These are phyloP conservation scores for Gambusia affinis DNA, from an alignment of 2,113 vertebrate species.

Conservation along the genomic window DNA sequence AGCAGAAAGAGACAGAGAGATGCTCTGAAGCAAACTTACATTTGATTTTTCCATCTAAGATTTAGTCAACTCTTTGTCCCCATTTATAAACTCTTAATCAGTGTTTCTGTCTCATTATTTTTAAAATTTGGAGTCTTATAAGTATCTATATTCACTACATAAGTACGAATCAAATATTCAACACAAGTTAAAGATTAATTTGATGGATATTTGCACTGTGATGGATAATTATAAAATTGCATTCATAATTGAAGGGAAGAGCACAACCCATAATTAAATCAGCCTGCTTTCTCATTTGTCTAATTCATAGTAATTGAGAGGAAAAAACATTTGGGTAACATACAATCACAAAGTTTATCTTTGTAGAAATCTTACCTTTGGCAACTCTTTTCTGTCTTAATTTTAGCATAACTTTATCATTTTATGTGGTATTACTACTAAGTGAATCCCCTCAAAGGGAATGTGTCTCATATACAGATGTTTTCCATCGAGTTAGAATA, in stretches of 20 bases:
- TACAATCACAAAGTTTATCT: neutral
- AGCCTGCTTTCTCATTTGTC: conserved; percentile 37
- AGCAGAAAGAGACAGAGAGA: neutral
- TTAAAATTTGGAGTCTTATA: neutral
- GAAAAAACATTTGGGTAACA: neutral
- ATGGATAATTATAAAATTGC: conserved; percentile 28
- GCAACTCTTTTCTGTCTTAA: neutral
- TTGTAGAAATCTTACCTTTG: neutral
- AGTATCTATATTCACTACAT: neutral
- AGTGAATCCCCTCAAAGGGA: too few species aligned
- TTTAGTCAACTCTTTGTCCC: conserved; percentile 1
- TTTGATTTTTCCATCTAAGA: conserved; percentile 10
- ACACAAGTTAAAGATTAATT: conserved; percentile 19
- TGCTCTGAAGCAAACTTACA: neutral
- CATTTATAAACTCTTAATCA: neutral
- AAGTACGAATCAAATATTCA: neutral
- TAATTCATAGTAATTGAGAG: conserved; percentile 42
- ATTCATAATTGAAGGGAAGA: conserved; percentile 34
- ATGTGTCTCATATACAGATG: too few species aligned
- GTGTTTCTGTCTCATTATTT: neutral
- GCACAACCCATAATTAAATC: conserved; percentile 41
- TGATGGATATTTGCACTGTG: conserved; percentile 32
- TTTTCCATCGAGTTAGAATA: too few species aligned
- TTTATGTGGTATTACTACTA: neutral
- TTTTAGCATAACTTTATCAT: neutral